Conservation (phyloP, 2,113 vertebrate species). For the Trogon melanurus region DNA sequence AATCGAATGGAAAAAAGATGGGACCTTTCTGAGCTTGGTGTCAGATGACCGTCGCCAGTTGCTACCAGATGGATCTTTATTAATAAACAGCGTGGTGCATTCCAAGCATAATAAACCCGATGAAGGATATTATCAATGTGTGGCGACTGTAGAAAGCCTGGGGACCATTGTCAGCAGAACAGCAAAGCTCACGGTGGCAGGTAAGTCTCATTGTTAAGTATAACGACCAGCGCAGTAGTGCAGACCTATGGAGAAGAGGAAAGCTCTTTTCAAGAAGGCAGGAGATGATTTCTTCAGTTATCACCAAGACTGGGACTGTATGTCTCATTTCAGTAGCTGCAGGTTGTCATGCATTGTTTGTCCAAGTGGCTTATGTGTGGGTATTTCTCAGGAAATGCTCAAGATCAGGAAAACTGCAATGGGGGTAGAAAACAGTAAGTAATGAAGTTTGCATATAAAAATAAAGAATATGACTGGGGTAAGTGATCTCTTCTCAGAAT, state of each 20-base stretch:
- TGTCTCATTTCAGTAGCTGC: neutral
- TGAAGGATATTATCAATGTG: constrained; percentile 95
- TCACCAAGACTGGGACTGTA: neutral
- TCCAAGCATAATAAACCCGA: constrained; percentile 98
- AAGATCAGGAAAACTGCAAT: neutral
- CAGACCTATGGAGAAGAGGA: rapidly evolving
- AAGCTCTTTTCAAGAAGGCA: neutral
- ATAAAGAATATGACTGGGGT: neutral
- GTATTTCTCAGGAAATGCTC: neutral
- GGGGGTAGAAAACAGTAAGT: neutral
- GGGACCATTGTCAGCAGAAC: constrained; percentile 94
- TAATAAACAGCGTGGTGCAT: constrained; percentile 89
- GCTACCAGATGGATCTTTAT: constrained; percentile 88
- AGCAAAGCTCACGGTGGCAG: constrained; percentile 89
- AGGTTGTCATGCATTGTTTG: neutral
- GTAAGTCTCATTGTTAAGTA: constrained; percentile 65
- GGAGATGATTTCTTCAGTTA: neutral
- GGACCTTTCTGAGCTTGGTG: constrained; percentile 88
- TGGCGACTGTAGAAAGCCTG: constrained; percentile 91
- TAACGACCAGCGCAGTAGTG: too few relatives aligned
- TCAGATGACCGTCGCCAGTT: constrained; percentile 90
- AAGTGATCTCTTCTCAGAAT: neutral
- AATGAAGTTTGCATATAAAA: neutral
- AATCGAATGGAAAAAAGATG: constrained; percentile 96
- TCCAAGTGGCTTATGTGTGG: neutral